Evolutionary conservation across 2,113 vertebrate species (phyloP).

Genomic region (Oxyura jamaicensis): DNA sequence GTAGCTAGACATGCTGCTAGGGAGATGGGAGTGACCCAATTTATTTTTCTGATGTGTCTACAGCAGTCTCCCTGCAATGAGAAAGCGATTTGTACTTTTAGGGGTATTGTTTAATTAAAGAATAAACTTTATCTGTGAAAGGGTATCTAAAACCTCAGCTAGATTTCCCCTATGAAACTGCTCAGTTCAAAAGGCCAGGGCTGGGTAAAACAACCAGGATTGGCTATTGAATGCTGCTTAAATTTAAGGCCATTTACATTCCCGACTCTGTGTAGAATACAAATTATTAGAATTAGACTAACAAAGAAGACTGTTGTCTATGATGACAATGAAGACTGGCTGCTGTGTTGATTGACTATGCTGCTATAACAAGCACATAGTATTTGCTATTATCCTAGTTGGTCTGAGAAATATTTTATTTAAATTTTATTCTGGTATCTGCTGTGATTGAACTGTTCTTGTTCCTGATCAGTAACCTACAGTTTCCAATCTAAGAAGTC

Average conservation of each 20-base stretch:
- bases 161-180: not conserved
- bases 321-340: not conserved
- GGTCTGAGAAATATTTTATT: not conserved
- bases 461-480: not conserved
- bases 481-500: not conserved
- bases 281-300: slow-evolving; percentile 5
- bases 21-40: slow-evolving; percentile 2
- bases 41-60: slow-evolving; percentile 14
- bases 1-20: not conserved
- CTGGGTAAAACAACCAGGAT: not conserved
- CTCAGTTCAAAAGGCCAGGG: not conserved
- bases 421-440: not conserved
- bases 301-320: not conserved
- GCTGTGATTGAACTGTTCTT: not conserved
- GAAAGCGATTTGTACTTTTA: not conserved
- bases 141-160: not conserved
- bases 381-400: not conserved
- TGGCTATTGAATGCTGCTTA: not conserved
- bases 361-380: not conserved
- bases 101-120: slow-evolving; percentile 47
- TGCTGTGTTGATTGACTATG: not conserved
- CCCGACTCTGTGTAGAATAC: not conserved
- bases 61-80: not conserved
- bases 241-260: not conserved
- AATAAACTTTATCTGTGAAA: not conserved